Base-by-base conservation (phyloP, 2,113 vertebrate genomes). In the Coturnix japonica region DNA sequence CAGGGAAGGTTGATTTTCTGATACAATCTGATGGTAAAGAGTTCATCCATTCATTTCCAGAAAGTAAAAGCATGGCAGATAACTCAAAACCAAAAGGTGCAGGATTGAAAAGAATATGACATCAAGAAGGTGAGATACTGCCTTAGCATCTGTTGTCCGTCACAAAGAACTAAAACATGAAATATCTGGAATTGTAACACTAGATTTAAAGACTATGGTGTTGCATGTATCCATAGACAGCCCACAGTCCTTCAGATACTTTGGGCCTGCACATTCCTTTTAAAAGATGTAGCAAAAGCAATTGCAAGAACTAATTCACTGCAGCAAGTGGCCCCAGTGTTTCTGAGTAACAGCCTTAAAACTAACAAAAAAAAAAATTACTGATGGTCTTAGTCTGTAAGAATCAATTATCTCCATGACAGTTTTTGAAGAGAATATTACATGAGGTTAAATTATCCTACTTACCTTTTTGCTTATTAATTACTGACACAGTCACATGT, bases 401-500 rank as follows among this genome's bases (percentile, higher is more conserved):
- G 41, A 64, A 65, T 13, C 43, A 79, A 73, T 9, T 15, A 3
- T 33, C 46, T 81, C 60, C 26, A 65, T 31, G 26, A 61, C 26
- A 80, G 65, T 81, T 90, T 72, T 67, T 75, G 17, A 85, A 84
- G 47, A 78, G 71, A 81, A 28, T 44, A 60, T 25, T 60, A 12
- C 41, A 59, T 61, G 60, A 85, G 16, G 35, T 87, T 83, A 79
- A 82, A 53, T 69, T 77, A 67, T 47, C 56, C 43, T 54, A 21
- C 47, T 94, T 56, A 67, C 76, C 17, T 92, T 85, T 85, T 69
- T 77, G 57, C 77, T 91, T 64, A 31, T 61, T 90, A 81, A 83
- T 93, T 88, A 93, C 61, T 81, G 88, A 53, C 37, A 66, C 19
- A 65, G 66, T 65, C 53, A 51, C 1, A 0, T 73, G n/a, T 51